Evolutionary conservation across 2,888 invertebrate genomes (phyloP).

Genomic region (Tillus elongatus): DNA sequence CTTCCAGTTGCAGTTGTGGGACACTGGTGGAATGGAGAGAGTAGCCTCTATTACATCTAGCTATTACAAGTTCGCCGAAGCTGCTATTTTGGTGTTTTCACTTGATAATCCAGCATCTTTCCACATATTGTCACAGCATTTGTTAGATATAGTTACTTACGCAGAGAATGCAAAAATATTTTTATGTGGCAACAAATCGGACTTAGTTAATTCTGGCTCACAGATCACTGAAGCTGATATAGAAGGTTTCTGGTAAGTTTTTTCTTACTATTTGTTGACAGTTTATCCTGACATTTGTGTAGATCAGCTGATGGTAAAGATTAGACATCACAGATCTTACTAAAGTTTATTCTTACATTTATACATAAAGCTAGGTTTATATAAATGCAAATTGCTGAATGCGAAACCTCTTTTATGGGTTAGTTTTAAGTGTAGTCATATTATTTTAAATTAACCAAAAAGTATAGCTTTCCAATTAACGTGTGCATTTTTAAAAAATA

Average conservation of each 20-base stretch:
- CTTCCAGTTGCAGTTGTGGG: conserved; percentile 84
- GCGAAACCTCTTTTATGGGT: no score
- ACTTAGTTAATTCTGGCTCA: conserved; percentile 57
- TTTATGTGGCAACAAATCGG: conserved; percentile 86
- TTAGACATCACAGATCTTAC: no score
- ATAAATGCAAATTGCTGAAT: no score
- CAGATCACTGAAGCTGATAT: conserved; percentile 82
- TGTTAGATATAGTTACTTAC: conserved; percentile 86
- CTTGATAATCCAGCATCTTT: conserved; percentile 87
- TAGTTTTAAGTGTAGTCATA: no score
- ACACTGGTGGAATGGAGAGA: conserved; percentile 94
- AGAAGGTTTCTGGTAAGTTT: conserved; percentile 70
- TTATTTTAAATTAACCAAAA: no score
- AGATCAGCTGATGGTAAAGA: no score
- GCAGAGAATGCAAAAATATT: conserved; percentile 94
- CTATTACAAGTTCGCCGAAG: conserved; percentile 93
- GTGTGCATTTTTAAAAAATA: no score
- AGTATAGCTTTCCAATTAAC: no score
- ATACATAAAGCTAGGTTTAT: no score
- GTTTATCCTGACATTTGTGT: no score
- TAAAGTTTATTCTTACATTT: no score
- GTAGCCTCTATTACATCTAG: conserved; percentile 91
- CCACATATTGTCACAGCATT: conserved; percentile 83
- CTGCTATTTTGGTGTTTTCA: conserved; percentile 85
- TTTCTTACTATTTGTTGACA: no score